Evolutionary conservation across 2,113 vertebrate species (phyloP).

Genomic region (Acinonyx jubatus): DNA sequence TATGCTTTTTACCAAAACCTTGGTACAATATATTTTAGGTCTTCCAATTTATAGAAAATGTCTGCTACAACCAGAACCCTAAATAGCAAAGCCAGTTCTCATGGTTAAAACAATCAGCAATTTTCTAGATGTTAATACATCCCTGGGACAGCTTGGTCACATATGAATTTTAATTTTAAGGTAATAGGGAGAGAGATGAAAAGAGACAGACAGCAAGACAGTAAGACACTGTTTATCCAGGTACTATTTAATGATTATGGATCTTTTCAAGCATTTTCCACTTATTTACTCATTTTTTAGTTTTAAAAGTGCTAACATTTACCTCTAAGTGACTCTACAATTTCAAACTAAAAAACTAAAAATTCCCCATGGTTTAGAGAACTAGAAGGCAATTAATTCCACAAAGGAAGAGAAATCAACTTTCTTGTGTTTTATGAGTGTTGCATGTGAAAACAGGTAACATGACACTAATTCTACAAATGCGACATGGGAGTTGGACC

Average conservation of each 20-base stretch:
- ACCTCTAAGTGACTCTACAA: slow-evolving; percentile 76
- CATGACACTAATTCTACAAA: slow-evolving; percentile 68
- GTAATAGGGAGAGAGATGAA: background rate
- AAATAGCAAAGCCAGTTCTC: background rate
- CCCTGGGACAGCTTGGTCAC: background rate
- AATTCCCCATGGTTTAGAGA: slow-evolving; percentile 53
- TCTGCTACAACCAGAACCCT: background rate
- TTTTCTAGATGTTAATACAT: background rate
- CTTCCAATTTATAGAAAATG: background rate
- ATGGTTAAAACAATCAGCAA: background rate
- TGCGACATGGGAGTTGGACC: slow-evolving; percentile 63
- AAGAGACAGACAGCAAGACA: background rate
- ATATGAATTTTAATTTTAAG: slow-evolving; percentile 42
- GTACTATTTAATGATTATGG: slow-evolving; percentile 50
- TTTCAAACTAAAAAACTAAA: slow-evolving; percentile 77
- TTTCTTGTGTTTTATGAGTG: slow-evolving; percentile 73
- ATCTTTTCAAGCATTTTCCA: slow-evolving; percentile 58
- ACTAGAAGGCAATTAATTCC: slow-evolving; percentile 60
- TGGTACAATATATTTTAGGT: background rate
- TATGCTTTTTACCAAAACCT: background rate
- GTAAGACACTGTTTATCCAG: background rate
- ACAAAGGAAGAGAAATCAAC: slow-evolving; percentile 67
- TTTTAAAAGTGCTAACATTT: slow-evolving; percentile 61
- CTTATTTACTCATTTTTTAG: slow-evolving; percentile 51
- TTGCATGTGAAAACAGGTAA: slow-evolving; percentile 71